These are phyloP conservation scores for Chloroclysta siterata DNA, from an alignment of 2,888 invertebrate species.

Conservation along the genomic window DNA sequence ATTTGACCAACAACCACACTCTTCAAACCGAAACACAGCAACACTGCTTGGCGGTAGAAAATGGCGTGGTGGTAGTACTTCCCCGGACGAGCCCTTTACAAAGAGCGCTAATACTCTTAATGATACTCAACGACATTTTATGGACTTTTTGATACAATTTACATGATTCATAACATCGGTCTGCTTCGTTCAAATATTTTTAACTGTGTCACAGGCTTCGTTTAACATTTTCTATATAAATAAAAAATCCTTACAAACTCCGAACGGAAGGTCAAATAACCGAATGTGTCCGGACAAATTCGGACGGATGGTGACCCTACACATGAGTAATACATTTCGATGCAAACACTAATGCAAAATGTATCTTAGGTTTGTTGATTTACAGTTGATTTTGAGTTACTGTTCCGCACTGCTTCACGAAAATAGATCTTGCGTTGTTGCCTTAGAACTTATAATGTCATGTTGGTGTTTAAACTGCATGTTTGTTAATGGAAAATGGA, in stretches of 20 bases:
- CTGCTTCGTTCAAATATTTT: no score
- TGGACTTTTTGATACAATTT: no score
- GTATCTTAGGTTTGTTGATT: conserved; percentile 16
- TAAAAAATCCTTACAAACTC: neutral
- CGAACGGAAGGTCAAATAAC: neutral
- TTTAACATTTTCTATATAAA: no score
- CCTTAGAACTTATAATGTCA: neutral
- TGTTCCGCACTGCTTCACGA: conserved; percentile 1
- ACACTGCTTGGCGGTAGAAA: no score
- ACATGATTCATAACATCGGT: no score
- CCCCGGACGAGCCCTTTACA: no score
- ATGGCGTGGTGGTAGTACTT: no score
- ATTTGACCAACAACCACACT: no score
- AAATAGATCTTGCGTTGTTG: neutral
- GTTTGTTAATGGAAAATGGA: neutral
- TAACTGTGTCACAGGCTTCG: no score
- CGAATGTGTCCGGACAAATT: neutral
- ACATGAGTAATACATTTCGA: conserved; percentile 9
- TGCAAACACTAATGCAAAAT: conserved; percentile 21
- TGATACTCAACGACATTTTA: no score
- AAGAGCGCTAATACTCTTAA: no score
- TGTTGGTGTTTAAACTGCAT: neutral
- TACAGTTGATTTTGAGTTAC: conserved; percentile 20
- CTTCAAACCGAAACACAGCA: no score
- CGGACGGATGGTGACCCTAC: neutral